phyloP scores from a whole-genome alignment of 1,140 invertebrate genomes.

The Campoletis sonorensis region DNA sequence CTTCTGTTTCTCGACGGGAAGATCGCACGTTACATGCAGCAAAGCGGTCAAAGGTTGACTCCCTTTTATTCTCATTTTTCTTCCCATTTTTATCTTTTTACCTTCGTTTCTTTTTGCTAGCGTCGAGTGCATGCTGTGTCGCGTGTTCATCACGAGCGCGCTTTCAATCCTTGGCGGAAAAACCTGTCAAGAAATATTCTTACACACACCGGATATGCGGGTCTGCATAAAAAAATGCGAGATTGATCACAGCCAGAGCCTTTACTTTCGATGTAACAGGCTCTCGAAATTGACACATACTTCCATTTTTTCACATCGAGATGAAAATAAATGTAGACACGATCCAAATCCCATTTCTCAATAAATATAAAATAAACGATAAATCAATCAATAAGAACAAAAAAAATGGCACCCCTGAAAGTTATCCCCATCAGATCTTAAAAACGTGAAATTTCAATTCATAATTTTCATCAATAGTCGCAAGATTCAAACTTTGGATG shows the following conservation, averaged over 20 bases:
- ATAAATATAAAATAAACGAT: no score
- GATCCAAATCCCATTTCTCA: no score
- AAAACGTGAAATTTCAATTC: no score
- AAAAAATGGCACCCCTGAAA: no score
- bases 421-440: no score
- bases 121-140: neutral
- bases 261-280: neutral
- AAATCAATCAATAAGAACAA: no score
- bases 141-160: neutral
- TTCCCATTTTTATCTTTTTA: no score
- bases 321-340: no score
- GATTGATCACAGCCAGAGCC: neutral
- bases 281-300: neutral
- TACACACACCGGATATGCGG: neutral
- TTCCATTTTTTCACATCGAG: neutral
- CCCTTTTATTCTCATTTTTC: neutral
- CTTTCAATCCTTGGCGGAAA: neutral
- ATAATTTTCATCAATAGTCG: no score
- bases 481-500: no score
- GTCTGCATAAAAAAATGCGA: neutral
- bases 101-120: neutral
- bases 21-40: slow-evolving; percentile 24
- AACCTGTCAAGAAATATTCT: neutral
- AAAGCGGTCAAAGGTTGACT: slow-evolving; percentile 22
- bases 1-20: neutral